phyloP scores from a whole-genome alignment of 2,797 vertebrate species.

The Sebastes taczanowskii region DNA sequence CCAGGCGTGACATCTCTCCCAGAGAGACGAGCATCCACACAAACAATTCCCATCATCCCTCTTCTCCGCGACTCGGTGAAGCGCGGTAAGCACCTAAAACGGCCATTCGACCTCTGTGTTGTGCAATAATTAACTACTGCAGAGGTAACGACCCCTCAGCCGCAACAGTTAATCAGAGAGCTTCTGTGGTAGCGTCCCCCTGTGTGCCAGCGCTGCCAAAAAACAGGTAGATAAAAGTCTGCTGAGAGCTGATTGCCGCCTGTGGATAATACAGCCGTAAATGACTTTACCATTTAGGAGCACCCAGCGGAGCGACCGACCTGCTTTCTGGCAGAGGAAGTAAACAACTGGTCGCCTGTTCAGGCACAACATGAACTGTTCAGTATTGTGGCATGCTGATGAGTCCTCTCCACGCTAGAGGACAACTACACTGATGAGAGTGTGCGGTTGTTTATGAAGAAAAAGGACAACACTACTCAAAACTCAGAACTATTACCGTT shows the following conservation, averaged over 20 bases:
- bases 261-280: conserved; percentile 15
- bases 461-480: conserved; percentile 1
- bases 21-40: conserved; percentile 24
- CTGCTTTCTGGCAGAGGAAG: conserved; percentile 27
- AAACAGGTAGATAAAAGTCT: conserved; percentile 41
- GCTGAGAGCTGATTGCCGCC: conserved; percentile 10
- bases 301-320: not conserved
- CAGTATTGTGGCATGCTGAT: not conserved
- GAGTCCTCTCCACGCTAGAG: conserved; percentile 15
- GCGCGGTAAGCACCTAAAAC: conserved; percentile 22
- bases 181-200: not conserved
- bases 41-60: conserved; percentile 44
- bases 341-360: not conserved
- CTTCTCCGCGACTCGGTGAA: not conserved
- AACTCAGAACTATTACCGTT: not conserved
- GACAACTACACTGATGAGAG: not conserved
- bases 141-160: conserved; percentile 43
- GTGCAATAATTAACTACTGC: conserved; percentile 36
- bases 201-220: conserved; percentile 17
- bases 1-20: conserved; percentile 45
- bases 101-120: conserved; percentile 38
- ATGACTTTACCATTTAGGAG: conserved; percentile 42
- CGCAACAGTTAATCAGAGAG: conserved; percentile 24
- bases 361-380: conserved; percentile 18
- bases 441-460: not conserved